Conservation (phyloP, 1,140 invertebrate genomes). For the Musca domestica region DNA sequence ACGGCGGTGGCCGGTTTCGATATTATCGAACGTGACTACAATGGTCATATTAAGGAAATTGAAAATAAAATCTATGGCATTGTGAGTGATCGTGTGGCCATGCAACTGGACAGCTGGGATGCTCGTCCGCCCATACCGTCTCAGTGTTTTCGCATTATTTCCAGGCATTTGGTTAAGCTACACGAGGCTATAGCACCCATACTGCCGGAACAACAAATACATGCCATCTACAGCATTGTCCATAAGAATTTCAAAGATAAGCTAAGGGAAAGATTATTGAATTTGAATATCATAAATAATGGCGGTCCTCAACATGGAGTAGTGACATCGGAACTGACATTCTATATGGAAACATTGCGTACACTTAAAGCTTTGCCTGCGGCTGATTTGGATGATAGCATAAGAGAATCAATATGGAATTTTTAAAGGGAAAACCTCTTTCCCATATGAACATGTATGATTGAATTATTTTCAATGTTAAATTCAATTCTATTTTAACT, state of each 20-base stretch:
- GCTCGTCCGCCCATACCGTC: constrained; percentile 94
- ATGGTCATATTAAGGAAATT: constrained; percentile 87
- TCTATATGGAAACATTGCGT: constrained; percentile 90
- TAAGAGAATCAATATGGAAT: constrained; percentile 76
- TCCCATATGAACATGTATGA: too few relatives aligned
- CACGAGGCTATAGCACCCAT: constrained; percentile 86
- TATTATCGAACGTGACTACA: constrained; percentile 75
- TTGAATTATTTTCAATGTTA: too few relatives aligned
- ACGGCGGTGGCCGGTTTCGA: constrained; percentile 58
- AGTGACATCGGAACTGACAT: constrained; percentile 91
- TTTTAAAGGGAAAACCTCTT: constrained; percentile 21
- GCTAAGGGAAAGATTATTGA: constrained; percentile 76
- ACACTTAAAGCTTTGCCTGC: constrained; percentile 77
- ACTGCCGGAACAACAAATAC: constrained; percentile 70
- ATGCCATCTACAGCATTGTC: constrained; percentile 75
- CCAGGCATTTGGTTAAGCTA: constrained; percentile 86
- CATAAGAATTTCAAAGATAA: constrained; percentile 86
- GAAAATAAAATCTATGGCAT: constrained; percentile 87
- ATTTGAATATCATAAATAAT: constrained; percentile 89
- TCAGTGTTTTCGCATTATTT: constrained; percentile 85
- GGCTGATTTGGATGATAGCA: constrained; percentile 69
- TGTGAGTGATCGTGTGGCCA: constrained; percentile 77
- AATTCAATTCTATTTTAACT: too few relatives aligned
- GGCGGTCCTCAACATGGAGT: constrained; percentile 94
- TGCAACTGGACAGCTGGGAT: constrained; percentile 81